These are phyloP conservation scores for Lithophane ornitopus DNA, from an alignment of 2,888 invertebrate species.

Conservation along the genomic window DNA sequence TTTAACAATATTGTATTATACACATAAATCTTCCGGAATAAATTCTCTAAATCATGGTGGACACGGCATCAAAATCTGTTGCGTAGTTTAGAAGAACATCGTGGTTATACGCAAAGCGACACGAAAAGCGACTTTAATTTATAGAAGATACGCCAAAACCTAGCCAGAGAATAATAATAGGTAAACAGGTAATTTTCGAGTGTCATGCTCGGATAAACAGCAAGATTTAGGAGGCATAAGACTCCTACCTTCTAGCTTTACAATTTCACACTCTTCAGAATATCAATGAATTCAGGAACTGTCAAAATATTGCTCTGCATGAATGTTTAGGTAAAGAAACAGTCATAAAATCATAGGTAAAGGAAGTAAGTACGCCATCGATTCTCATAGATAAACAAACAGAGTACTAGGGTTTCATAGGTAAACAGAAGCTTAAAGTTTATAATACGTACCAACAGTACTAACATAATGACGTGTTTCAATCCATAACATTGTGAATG, in stretches of 20 bases:
- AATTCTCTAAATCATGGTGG: too few species aligned
- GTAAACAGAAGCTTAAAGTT: conserved; percentile 40
- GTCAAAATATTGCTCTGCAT: background rate
- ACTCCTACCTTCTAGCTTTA: background rate
- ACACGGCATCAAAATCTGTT: too few species aligned
- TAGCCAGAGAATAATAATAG: too few species aligned
- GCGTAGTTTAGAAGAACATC: too few species aligned
- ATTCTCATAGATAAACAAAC: conserved; percentile 33
- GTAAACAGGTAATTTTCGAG: too few species aligned
- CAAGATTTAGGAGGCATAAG: too few species aligned
- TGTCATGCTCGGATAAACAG: too few species aligned
- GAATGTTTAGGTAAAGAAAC: conserved; percentile 17
- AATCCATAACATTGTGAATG: conserved; percentile 43
- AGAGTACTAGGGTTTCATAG: conserved; percentile 26
- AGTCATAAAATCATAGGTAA: conserved; percentile 2
- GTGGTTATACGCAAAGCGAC: too few species aligned
- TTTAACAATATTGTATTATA: too few species aligned
- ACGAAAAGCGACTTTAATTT: too few species aligned
- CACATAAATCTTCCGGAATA: too few species aligned
- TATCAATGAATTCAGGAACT: background rate
- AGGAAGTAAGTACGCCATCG: conserved; percentile 19
- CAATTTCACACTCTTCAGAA: background rate
- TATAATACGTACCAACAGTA: conserved; percentile 44
- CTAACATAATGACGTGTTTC: conserved; percentile 41
- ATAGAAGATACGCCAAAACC: background rate